phyloP scores from a whole-genome alignment of 2,797 vertebrate species.

The Heterohyrax brucei region DNA sequence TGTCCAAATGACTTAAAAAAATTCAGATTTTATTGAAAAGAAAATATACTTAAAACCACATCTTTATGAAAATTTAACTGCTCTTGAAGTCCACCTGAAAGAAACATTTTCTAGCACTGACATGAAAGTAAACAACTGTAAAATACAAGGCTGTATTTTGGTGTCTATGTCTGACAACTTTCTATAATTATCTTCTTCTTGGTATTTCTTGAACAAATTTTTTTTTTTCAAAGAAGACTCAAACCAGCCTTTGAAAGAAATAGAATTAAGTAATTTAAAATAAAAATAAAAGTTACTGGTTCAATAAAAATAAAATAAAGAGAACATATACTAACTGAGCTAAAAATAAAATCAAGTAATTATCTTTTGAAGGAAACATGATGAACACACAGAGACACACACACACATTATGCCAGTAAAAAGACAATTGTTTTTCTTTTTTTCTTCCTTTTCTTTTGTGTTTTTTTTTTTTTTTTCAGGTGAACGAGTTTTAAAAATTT shows the following conservation, averaged over 20 bases:
- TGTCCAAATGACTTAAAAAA: background rate
- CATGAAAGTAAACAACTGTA: background rate
- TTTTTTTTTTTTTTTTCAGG: background rate
- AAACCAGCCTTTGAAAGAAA: background rate
- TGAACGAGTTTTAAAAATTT: background rate
- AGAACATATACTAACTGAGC: background rate
- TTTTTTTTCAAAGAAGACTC: background rate
- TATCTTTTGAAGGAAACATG: background rate
- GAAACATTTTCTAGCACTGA: background rate
- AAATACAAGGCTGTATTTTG: background rate
- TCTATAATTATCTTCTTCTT: background rate
- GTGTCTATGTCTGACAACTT: too few relatives aligned
- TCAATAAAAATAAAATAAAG: background rate
- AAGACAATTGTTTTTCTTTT: background rate
- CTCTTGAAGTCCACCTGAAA: background rate
- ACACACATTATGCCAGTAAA: accelerated
- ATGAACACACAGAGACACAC: background rate
- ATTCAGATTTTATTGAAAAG: background rate
- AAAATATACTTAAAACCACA: background rate
- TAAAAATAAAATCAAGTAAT: background rate
- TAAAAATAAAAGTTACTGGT: background rate
- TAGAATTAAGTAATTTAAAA: background rate
- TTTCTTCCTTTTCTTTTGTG: background rate
- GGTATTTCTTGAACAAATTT: background rate
- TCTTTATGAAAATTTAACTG: background rate